Evolutionary conservation across 2,888 invertebrate genomes (phyloP).

Genomic region (Platerodrilus igneus): DNA sequence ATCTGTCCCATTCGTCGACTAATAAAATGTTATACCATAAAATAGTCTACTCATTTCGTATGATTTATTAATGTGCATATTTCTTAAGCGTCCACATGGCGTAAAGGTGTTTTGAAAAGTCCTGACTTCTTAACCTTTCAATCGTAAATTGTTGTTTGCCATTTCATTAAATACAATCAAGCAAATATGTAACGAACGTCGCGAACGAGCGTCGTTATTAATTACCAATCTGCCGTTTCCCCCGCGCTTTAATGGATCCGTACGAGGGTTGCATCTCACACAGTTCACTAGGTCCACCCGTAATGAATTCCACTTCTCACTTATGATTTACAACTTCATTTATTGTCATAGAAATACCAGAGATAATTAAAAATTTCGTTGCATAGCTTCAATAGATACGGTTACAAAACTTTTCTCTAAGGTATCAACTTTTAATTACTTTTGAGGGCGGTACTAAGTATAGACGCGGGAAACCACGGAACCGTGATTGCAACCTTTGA

Average conservation of each 20-base stretch:
- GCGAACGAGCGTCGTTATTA: constrained; percentile 31
- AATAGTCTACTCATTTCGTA: constrained; percentile 34
- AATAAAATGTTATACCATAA: constrained; percentile 29
- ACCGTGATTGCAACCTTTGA: constrained; percentile 28
- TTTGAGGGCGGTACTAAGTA: constrained; percentile 26
- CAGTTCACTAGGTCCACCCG: constrained; percentile 25
- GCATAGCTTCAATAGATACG: no score
- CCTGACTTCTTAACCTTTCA: constrained; percentile 16
- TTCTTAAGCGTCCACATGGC: constrained; percentile 22
- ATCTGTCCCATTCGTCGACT: constrained; percentile 28
- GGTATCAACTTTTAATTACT: constrained; percentile 37
- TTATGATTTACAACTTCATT: constrained; percentile 36
- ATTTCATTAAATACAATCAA: constrained; percentile 18
- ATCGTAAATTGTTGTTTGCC: constrained; percentile 19
- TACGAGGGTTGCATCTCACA: constrained; percentile 33
- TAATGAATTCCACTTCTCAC: constrained; percentile 30
- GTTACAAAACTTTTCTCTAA: no score
- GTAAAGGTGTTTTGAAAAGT: constrained; percentile 18
- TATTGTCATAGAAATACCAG: constrained; percentile 35
- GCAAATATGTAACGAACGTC: constrained; percentile 10
- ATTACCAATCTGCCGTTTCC: constrained; percentile 40
- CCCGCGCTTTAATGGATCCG: constrained; percentile 40
- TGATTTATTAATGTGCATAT: constrained; percentile 31
- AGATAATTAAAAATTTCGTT: constrained; percentile 37
- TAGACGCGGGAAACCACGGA: constrained; percentile 19